A percentile compares a stretch with the other conserved stretches of the same genome.
phyloP scores from a whole-genome alignment of 2,797 vertebrate genomes.

The Dicrostonyx torquatus region DNA sequence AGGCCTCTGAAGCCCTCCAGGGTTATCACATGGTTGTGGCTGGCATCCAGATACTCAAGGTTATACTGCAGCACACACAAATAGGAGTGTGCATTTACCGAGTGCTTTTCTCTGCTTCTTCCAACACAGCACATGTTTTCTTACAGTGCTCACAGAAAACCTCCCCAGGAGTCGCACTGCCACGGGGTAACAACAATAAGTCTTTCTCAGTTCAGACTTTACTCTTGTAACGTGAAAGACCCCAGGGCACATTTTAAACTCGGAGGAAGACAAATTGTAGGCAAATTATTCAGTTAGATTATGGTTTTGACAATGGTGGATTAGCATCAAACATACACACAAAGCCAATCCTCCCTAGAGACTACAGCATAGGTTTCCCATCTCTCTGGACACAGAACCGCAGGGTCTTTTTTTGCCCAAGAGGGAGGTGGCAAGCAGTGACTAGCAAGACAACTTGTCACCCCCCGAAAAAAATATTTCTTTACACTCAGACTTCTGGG shows the following conservation, averaged over 20 bases:
- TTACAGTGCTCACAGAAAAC: conserved; percentile 32
- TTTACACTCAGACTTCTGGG: not conserved
- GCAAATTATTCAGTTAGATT: not conserved
- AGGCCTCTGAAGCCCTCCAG: conserved; percentile 89
- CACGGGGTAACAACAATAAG: not conserved
- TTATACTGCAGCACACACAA: conserved; percentile 85
- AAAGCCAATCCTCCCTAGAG: not conserved
- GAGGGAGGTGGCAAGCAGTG: not conserved
- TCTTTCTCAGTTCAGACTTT: not conserved
- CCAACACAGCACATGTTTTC: not conserved
- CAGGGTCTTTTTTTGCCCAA: conserved; percentile 18
- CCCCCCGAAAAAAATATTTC: not conserved
- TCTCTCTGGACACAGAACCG: not conserved
- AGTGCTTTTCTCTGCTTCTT: conserved; percentile 41
- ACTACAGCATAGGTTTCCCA: not conserved
- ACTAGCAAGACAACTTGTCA: conserved; percentile 12
- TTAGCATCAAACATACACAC: not conserved
- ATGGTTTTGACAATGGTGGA: not conserved
- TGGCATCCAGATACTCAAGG: conserved; percentile 90
- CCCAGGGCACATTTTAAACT: not conserved
- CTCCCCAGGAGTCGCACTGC: not conserved
- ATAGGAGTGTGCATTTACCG: conserved; percentile 16
- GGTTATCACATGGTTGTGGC: conserved; percentile 88
- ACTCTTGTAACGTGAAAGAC: not conserved
- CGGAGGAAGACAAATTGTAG: not conserved